phyloP scores from a whole-genome alignment of 2,888 invertebrate species.

The Netelia fuscicornis region DNA sequence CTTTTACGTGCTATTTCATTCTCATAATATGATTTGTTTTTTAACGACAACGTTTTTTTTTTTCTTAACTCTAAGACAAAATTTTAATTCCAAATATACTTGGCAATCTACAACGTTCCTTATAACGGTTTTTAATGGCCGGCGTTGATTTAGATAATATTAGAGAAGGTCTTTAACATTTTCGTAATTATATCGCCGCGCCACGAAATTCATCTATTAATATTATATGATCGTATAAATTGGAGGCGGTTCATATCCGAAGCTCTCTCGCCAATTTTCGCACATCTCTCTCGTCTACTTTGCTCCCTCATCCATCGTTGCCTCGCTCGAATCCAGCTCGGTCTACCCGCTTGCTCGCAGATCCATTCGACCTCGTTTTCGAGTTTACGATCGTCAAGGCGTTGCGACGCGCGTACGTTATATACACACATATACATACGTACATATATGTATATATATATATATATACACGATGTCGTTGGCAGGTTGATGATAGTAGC shows the following conservation, averaged over 20 bases:
- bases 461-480: conserved; percentile 31
- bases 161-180: conserved; percentile 6
- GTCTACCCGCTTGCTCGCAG: conserved; percentile 12
- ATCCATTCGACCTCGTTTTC: conserved; percentile 60
- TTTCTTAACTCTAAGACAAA: neutral
- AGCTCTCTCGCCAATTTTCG: conserved; percentile 34
- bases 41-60: neutral
- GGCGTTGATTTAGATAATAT: neutral
- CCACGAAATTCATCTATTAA: conserved; percentile 48
- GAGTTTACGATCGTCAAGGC: conserved; percentile 59
- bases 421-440: neutral
- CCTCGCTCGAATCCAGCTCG: neutral
- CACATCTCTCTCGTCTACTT: conserved; percentile 27
- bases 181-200: conserved; percentile 47
- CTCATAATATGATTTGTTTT: neutral
- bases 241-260: conserved; percentile 28
- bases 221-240: conserved; percentile 57
- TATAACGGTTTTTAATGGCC: neutral
- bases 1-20: too few species aligned
- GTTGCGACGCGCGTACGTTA: conserved; percentile 8
- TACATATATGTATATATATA: neutral
- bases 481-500: conserved; percentile 42
- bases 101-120: neutral
- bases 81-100: neutral
- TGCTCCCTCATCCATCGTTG: conserved; percentile 12